A percentile compares a stretch with the other conserved stretches of the same genome.
These are phyloP conservation scores for Forbesichthys agassizii DNA, from an alignment of 2,113 vertebrate species.

Conservation along the genomic window DNA sequence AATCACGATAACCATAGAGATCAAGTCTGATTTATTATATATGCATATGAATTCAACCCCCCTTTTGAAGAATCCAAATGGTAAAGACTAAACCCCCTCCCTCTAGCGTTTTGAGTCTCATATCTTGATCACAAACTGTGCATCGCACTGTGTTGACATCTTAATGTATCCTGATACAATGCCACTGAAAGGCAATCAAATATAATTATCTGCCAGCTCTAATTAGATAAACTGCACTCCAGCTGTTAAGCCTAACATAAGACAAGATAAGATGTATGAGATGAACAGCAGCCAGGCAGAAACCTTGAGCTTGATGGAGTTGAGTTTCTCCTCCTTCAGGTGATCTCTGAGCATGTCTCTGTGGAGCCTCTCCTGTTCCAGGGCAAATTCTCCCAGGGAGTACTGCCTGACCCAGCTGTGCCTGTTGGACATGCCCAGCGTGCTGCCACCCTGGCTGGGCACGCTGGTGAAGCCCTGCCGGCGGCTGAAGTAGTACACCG, in stretches of 20 bases:
- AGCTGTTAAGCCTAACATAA: not conserved
- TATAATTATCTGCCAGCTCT: too few species aligned
- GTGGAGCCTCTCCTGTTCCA: constrained; percentile 94
- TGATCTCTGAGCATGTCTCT: constrained; percentile 94
- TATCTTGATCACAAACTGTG: too few species aligned
- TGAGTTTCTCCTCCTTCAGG: constrained; percentile 95
- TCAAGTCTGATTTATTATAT: too few species aligned
- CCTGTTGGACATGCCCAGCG: constrained; percentile 94
- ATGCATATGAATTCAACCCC: too few species aligned
- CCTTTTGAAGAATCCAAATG: too few species aligned
- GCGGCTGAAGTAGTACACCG: constrained; percentile 95
- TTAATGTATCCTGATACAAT: too few species aligned
- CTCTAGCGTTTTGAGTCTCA: too few species aligned
- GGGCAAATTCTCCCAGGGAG: constrained; percentile 91
- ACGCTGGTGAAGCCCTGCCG: constrained; percentile 98
- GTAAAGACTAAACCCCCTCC: too few species aligned
- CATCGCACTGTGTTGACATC: too few species aligned
- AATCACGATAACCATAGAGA: too few species aligned
- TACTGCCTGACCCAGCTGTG: constrained; percentile 95
- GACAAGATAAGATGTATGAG: not conserved
- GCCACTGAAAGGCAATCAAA: too few species aligned
- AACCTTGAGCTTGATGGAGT: constrained; percentile 88
- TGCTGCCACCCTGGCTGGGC: constrained; percentile 97
- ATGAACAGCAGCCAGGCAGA: not conserved
- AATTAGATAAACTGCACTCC: not conserved